Evolutionary conservation across 2,797 vertebrate genomes (phyloP).

Genomic region (Pantherophis vulpinus): DNA sequence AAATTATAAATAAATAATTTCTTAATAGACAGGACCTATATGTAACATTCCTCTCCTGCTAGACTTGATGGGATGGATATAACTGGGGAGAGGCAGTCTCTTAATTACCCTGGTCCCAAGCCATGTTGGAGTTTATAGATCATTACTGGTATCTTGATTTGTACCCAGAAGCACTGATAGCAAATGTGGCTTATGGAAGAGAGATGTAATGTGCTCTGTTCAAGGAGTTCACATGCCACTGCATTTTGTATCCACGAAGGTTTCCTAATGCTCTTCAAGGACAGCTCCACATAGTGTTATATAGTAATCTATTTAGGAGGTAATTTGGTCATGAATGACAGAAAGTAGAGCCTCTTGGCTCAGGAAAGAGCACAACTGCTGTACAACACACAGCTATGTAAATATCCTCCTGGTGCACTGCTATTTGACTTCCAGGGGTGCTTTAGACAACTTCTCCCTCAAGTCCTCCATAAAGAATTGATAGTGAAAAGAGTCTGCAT

Average conservation of each 20-base stretch:
- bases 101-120: background rate
- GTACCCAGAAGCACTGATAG: background rate
- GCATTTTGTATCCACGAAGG: background rate
- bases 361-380: background rate
- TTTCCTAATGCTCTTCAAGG: background rate
- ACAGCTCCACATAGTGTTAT: background rate
- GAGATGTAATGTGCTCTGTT: background rate
- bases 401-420: background rate
- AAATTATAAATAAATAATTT: background rate
- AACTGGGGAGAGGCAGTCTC: background rate
- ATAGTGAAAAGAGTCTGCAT: background rate
- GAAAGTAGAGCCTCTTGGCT: background rate
- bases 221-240: background rate
- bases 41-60: background rate
- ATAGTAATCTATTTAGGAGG: background rate
- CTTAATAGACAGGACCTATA: background rate
- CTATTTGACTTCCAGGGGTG: background rate
- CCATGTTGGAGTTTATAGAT: background rate
- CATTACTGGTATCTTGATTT: background rate
- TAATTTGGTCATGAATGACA: background rate
- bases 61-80: background rate
- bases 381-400: background rate
- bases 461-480: background rate
- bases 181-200: background rate
- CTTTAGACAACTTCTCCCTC: background rate